These are phyloP conservation scores for Eupristina koningsbergeri DNA, from an alignment of 1,140 invertebrate genomes.

Conservation along the genomic window DNA sequence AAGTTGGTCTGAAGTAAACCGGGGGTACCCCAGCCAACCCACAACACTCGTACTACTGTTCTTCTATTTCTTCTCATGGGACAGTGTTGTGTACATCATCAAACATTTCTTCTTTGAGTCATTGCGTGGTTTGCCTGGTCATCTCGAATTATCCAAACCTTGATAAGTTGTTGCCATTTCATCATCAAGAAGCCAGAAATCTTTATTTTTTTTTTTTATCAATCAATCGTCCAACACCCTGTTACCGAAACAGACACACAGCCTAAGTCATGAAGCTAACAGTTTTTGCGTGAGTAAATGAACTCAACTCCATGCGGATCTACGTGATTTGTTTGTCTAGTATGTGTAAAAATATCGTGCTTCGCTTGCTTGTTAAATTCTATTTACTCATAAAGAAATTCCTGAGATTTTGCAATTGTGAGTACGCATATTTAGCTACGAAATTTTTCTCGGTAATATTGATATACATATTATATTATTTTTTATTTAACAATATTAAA, in stretches of 20 bases:
- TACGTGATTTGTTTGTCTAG: background rate
- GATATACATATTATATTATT: too few species aligned
- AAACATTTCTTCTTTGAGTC: background rate
- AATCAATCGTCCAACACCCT: background rate
- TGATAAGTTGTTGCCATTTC: background rate
- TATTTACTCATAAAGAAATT: background rate
- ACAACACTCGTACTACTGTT: background rate
- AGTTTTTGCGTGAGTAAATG: background rate
- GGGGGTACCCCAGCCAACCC: background rate
- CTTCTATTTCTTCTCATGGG: background rate
- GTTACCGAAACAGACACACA: background rate
- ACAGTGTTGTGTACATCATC: background rate
- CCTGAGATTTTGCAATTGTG: background rate
- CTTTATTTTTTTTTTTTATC: background rate
- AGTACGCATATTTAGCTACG: background rate
- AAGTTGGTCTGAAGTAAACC: background rate
- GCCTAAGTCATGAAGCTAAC: background rate
- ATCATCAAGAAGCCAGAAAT: background rate
- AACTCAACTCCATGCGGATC: background rate
- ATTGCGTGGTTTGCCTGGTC: background rate
- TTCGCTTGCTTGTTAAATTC: background rate
- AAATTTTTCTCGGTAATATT: too few species aligned
- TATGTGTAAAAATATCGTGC: background rate
- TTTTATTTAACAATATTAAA: too few species aligned
- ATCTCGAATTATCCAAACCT: background rate